phyloP scores from a whole-genome alignment of 2,888 invertebrate species.

The Macropis europaea region DNA sequence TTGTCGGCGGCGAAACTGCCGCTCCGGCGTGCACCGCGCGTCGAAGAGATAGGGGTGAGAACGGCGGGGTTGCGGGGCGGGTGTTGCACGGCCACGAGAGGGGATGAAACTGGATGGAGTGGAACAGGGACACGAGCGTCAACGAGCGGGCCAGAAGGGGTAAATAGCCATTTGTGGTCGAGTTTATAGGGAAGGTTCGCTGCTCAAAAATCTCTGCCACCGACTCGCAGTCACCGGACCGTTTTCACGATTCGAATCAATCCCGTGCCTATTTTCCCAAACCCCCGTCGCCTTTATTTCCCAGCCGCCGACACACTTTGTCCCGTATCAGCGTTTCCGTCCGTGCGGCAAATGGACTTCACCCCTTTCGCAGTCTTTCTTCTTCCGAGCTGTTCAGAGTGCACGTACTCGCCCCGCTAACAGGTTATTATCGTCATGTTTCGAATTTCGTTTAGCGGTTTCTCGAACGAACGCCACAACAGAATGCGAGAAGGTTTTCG shows the following conservation, averaged over 20 bases:
- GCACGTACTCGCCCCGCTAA: slow-evolving; percentile 9
- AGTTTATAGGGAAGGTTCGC: slow-evolving; percentile 46
- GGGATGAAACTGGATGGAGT: slow-evolving; percentile 34
- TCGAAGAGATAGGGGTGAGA: slow-evolving; percentile 47
- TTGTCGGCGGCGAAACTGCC: slow-evolving; percentile 45
- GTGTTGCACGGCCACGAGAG: slow-evolving; percentile 3
- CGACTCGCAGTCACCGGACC: slow-evolving; percentile 53
- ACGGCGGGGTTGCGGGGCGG: slow-evolving; percentile 26
- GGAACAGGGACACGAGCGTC: slow-evolving; percentile 31
- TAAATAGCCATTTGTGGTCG: slow-evolving; percentile 62
- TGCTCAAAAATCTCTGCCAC: slow-evolving; percentile 55
- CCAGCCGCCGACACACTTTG: slow-evolving; percentile 29
- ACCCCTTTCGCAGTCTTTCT: slow-evolving; percentile 5
- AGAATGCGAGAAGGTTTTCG: no score
- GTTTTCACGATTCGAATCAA: slow-evolving; percentile 61
- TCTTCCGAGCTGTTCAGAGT: background rate
- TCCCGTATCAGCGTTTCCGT: slow-evolving; percentile 31
- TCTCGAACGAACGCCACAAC: background rate
- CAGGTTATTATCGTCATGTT: slow-evolving; percentile 20
- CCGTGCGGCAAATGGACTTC: slow-evolving; percentile 41
- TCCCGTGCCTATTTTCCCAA: slow-evolving; percentile 21
- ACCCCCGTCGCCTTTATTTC: slow-evolving; percentile 32
- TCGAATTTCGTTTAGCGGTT: background rate
- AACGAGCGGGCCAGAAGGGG: slow-evolving; percentile 43
- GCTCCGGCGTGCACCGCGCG: slow-evolving; percentile 34